A percentile compares a stretch with the other conserved stretches of the same genome.
Conservation (phyloP, 2,888 invertebrate genomes). For the Gandaritis pyraliata region DNA sequence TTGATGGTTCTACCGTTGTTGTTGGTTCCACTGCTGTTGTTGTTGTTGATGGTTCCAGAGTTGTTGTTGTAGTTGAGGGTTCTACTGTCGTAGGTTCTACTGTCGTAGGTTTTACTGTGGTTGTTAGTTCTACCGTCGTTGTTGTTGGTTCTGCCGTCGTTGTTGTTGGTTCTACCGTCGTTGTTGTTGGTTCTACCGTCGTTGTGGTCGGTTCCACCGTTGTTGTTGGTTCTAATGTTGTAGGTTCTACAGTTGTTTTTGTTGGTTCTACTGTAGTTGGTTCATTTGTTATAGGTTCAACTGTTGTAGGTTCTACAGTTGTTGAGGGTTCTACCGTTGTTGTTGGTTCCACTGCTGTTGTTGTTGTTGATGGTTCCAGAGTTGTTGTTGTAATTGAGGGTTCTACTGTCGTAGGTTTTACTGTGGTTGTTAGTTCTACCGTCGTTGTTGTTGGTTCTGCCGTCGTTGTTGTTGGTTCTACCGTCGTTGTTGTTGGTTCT, state of each 20-base stretch:
- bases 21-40: conserved; percentile 10
- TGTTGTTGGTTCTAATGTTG: conserved; percentile 16
- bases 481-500: too few species aligned
- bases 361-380: conserved; percentile 9
- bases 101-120: conserved; percentile 13
- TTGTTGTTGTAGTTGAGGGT: conserved; percentile 7
- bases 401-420: neutral
- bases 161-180: conserved; percentile 11
- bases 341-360: conserved; percentile 5
- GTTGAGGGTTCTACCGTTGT: neutral
- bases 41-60: conserved; percentile 9
- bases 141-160: conserved; percentile 21
- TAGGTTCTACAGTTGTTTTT: conserved; percentile 4
- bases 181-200: conserved; percentile 16
- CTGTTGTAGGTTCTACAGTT: conserved; percentile 9
- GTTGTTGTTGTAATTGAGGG: conserved; percentile 3
- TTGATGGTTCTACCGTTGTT: conserved; percentile 18
- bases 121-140: conserved; percentile 14
- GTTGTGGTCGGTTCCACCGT: conserved; percentile 10
- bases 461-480: conserved; percentile 9
- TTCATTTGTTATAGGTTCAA: conserved; percentile 6
- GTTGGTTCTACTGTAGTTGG: conserved; percentile 3
- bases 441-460: conserved; percentile 6
- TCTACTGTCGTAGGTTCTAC: conserved; percentile 10
- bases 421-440: conserved; percentile 2